Evolutionary conservation across 2,797 vertebrate species (phyloP).

Genomic region (Arctocebus calabarensis): DNA sequence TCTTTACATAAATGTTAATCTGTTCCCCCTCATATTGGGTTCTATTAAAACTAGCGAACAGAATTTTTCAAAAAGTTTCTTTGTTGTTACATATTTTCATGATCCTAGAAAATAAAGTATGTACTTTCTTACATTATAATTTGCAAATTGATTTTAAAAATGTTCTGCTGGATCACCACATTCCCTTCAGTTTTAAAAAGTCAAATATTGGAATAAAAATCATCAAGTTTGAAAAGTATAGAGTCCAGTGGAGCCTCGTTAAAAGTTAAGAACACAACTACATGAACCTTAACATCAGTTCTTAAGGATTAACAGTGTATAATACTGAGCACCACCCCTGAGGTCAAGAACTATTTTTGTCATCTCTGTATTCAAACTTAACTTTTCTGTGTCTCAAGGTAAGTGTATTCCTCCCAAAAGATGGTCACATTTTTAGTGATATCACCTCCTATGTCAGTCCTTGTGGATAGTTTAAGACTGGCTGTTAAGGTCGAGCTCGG

Average conservation of each 20-base stretch:
- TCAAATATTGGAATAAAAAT: constrained; percentile 19
- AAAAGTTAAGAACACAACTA: constrained; percentile 35
- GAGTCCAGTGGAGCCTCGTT: constrained; percentile 1
- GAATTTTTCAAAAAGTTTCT: constrained; percentile 46
- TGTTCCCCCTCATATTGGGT: background rate
- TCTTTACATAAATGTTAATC: constrained; percentile 45
- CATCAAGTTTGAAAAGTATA: background rate
- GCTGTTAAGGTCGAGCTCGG: background rate
- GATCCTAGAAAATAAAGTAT: constrained; percentile 15
- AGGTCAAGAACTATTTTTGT: constrained; percentile 11
- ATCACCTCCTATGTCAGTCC: background rate
- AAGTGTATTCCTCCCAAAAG: constrained; percentile 46
- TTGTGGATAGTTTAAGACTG: constrained; percentile 5
- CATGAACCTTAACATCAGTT: constrained; percentile 30
- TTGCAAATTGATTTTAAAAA: constrained; percentile 55
- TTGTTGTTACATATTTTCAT: constrained; percentile 53
- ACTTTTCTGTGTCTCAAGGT: background rate
- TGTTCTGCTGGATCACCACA: background rate
- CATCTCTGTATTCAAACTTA: constrained; percentile 47
- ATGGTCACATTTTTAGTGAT: background rate
- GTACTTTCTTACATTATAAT: constrained; percentile 34
- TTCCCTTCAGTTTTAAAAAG: constrained; percentile 13
- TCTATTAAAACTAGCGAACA: constrained; percentile 40
- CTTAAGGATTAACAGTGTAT: background rate
- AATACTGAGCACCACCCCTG: background rate